A percentile compares a stretch with the other conserved stretches of the same genome.
phyloP scores from a whole-genome alignment of 2,888 invertebrate species.

The Acheta domesticus region DNA sequence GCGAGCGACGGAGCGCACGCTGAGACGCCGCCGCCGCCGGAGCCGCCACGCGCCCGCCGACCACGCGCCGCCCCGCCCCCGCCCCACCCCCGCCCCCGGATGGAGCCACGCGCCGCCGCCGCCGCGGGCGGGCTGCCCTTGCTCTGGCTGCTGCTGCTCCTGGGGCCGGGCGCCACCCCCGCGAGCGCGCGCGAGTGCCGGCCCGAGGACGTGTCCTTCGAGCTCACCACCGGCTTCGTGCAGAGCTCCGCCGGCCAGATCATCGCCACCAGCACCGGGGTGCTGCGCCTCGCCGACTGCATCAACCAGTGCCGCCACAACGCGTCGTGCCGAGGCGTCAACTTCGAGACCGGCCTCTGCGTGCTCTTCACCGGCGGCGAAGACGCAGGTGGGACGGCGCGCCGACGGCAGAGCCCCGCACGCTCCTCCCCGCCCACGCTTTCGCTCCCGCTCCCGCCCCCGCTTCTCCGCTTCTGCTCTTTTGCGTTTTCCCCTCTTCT shows the following conservation, averaged over 20 bases:
- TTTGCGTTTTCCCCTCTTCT: neutral
- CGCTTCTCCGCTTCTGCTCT: neutral
- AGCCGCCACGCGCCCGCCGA: too few species aligned
- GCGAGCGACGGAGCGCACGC: too few species aligned
- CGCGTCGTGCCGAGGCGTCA: conserved; percentile 44
- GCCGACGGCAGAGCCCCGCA: neutral
- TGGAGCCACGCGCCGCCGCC: neutral
- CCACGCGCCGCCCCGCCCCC: too few species aligned
- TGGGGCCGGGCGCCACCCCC: neutral
- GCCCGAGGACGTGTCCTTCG: conserved; percentile 33
- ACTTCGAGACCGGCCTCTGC: conserved; percentile 49
- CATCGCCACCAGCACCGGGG: conserved; percentile 46
- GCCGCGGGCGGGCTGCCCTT: neutral
- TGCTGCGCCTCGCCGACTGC: conserved; percentile 46
- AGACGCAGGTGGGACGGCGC: conserved; percentile 43
- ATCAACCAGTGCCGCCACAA: conserved; percentile 44
- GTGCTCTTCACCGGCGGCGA: conserved; percentile 46
- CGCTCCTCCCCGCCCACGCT: neutral
- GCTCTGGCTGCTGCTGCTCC: neutral
- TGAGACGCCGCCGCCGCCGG: too few species aligned
- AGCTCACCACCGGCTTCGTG: conserved; percentile 35
- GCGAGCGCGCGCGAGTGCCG: conserved; percentile 25
- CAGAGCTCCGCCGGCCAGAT: conserved; percentile 46
- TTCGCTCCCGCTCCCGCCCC: neutral
- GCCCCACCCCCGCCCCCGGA: neutral